phyloP scores from a whole-genome alignment of 2,113 vertebrate genomes.

The Acrocephalus kingi region DNA sequence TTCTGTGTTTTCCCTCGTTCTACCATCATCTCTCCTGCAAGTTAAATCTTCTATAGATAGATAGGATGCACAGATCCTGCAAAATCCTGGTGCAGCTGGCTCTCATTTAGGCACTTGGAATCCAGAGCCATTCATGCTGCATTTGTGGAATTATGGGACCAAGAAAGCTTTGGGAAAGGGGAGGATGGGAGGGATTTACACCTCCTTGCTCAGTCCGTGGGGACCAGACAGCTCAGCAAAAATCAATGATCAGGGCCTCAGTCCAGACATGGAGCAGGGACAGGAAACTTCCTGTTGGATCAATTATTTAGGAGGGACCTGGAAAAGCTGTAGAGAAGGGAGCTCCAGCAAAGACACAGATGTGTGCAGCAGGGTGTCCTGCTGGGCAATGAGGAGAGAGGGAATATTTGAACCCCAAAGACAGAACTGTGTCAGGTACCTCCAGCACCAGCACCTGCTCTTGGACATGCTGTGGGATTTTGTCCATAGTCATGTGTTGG shows the following conservation, averaged over 20 bases:
- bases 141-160: not conserved
- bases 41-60: not conserved
- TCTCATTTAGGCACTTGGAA: not conserved
- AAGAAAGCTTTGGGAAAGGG: not conserved
- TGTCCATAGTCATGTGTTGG: not conserved
- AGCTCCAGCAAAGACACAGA: not conserved
- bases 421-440: not conserved
- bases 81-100: not conserved
- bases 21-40: not conserved
- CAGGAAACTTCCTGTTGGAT: not conserved
- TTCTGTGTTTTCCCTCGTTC: not conserved
- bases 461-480: not conserved
- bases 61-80: not conserved
- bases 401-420: not conserved
- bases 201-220: not conserved
- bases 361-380: not conserved
- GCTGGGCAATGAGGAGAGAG: not conserved
- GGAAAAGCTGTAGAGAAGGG: not conserved
- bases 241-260: not conserved
- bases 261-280: not conserved
- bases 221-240: not conserved
- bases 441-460: not conserved
- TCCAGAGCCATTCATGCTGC: not conserved
- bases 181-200: not conserved
- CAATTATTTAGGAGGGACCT: not conserved